These are phyloP conservation scores for Leptosomus discolor DNA, from an alignment of 2,113 vertebrate species.

Conservation along the genomic window DNA sequence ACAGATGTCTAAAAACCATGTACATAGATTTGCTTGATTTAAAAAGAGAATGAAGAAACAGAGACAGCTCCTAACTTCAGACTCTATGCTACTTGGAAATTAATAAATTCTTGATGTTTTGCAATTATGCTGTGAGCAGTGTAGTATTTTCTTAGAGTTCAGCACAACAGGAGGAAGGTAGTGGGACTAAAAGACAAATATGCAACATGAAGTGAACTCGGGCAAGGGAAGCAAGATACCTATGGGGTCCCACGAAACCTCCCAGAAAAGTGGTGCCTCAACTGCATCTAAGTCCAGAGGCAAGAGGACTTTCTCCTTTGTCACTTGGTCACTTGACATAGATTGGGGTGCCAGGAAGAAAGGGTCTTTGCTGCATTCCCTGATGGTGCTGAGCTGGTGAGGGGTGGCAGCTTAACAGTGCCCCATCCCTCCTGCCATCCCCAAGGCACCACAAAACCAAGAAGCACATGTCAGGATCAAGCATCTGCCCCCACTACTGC, in stretches of 20 bases:
- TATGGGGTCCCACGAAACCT: background rate
- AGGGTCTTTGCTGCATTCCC: background rate
- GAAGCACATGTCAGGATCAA: background rate
- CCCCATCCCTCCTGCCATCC: background rate
- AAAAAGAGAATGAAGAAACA: background rate
- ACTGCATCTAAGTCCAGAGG: background rate
- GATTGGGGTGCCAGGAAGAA: background rate
- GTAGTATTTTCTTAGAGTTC: background rate
- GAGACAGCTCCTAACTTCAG: background rate
- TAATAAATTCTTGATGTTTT: conserved; percentile 71
- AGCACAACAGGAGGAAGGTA: background rate
- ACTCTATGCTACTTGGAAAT: conserved; percentile 2
- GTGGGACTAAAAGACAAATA: background rate
- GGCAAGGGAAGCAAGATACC: background rate
- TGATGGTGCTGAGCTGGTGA: background rate
- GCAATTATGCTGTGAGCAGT: conserved; percentile 21
- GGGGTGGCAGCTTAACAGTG: background rate
- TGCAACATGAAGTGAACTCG: background rate
- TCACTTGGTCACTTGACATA: background rate
- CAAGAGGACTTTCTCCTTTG: background rate
- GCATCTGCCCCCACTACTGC: background rate
- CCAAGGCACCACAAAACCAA: background rate
- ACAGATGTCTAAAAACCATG: background rate
- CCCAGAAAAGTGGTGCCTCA: background rate
- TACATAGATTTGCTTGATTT: background rate